Conservation (phyloP, 2,888 invertebrate genomes). For the Gasteruption jaculator region DNA sequence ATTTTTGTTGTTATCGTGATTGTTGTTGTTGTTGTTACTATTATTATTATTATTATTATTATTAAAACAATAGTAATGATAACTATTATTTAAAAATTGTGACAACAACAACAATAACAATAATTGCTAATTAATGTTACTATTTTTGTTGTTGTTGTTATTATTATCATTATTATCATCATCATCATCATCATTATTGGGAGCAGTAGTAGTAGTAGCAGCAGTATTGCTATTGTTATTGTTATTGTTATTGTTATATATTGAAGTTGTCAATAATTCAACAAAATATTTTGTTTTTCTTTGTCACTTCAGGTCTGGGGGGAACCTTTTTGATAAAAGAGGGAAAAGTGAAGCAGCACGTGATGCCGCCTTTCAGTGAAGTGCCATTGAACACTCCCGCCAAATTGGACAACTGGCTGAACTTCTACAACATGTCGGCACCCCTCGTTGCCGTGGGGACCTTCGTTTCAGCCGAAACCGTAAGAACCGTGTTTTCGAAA, state of each 20-base stretch:
- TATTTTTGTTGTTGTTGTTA: no score
- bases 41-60: no score
- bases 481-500: slow-evolving; percentile 44
- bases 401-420: slow-evolving; percentile 82
- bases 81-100: no score
- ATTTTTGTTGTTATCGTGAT: no score
- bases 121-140: no score
- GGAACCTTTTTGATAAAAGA: slow-evolving; percentile 81
- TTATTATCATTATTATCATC: no score
- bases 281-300: background rate
- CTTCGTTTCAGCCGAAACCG: slow-evolving; percentile 79
- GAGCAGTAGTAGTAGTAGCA: no score
- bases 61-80: no score
- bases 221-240: background rate
- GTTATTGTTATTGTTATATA: slow-evolving; percentile 2
- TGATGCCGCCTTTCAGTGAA: slow-evolving; percentile 91
- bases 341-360: slow-evolving; percentile 85
- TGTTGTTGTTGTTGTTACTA: no score
- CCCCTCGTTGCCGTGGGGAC: slow-evolving; percentile 87
- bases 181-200: no score
- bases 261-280: background rate
- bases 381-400: slow-evolving; percentile 67
- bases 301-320: slow-evolving; percentile 65
- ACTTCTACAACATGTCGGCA: slow-evolving; percentile 86
- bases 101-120: no score